Evolutionary conservation across 2,888 invertebrate species (phyloP), one percentile per base, ranked within the genome.

Genomic region (Ypsolopha scabrella): DNA sequence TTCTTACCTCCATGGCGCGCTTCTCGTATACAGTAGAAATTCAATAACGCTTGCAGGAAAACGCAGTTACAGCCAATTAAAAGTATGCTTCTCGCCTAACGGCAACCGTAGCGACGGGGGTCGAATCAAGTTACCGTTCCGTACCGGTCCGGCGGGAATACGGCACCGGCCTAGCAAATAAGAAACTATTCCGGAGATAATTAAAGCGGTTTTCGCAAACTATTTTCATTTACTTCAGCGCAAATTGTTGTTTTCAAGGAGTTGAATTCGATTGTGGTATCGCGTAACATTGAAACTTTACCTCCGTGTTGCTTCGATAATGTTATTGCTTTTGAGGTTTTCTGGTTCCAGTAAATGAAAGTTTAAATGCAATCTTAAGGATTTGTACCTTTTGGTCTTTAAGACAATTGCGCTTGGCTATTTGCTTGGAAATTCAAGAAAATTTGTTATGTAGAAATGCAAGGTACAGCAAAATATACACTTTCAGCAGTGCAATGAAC

Each of bases 51-150:
- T 80, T 77, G 81, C 80, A 81, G 77, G 75, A 68, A 75, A 80
- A 83, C 75, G 75, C 73, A 80, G 83, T 85, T 85, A 82, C 74
- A 70, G 79, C 74, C 83, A 85, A 83, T 83, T 86, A 86, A 83
- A 85, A 83, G 85, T 83, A 75, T 78, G 76, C 80, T 72, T 74
- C 74, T 81, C 79, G 72, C 75, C 70, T 74, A 70, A 72, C 74
- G 75, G 71, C 9, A 14, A 24, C 49, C 41, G 39, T 39, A 39
- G 46, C 46, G 52, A 34, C 46, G 34, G 10, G 51, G 51, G 60
- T 55, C 62, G 72, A 78, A 81, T 80, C 70, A 69, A 80, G 76
- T 81, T 82, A 81, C 74, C 61, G 64, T 10, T 10, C 24, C 9
- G 41, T 41, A 8, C 24, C 48, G n/a, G 60, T 64, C 63, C 64